Conservation (phyloP, 1,140 invertebrate species). For the Drosophila athabasca region DNA sequence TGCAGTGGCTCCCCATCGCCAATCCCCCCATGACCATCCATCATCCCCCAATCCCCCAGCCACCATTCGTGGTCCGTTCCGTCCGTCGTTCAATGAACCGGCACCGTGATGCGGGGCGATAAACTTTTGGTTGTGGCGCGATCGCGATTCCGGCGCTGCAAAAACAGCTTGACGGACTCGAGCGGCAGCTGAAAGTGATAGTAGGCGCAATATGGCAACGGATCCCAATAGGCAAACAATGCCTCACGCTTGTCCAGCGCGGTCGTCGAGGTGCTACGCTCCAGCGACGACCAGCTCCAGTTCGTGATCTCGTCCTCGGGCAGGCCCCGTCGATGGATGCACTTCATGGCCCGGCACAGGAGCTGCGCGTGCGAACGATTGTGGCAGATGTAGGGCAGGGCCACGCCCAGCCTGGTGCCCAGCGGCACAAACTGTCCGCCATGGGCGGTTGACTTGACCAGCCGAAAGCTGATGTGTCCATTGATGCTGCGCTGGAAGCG, state of each 20-base stretch:
- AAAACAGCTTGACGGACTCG: conserved; percentile 84
- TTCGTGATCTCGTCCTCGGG: conserved; percentile 82
- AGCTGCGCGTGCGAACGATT: conserved; percentile 87
- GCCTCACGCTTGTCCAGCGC: conserved; percentile 90
- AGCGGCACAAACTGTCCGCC: conserved; percentile 85
- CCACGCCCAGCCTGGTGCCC: conserved; percentile 89
- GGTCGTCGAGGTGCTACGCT: conserved; percentile 65
- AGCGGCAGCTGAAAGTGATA: conserved; percentile 91
- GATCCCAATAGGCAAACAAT: conserved; percentile 92
- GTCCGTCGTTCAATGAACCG: conserved; percentile 76
- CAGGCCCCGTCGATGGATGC: conserved; percentile 83
- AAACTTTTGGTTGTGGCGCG: conserved; percentile 74
- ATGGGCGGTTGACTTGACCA: conserved; percentile 85
- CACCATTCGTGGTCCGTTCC: too few relatives aligned
- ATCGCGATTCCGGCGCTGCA: conserved; percentile 77
- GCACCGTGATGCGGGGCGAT: conserved; percentile 75
- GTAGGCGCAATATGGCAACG: conserved; percentile 91
- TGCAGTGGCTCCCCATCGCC: conserved; percentile 36
- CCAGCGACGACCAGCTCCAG: conserved; percentile 72
- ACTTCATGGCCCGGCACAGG: conserved; percentile 85
- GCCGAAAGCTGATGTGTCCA: conserved; percentile 90
- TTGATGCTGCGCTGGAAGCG: conserved; percentile 87
- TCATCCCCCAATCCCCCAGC: background rate
- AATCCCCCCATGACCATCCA: too few relatives aligned
- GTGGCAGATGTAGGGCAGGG: conserved; percentile 90